Percentiles rank a stretch among this genome's conserved stretches.
These are phyloP conservation scores for Psilanteris sp. DNA, from an alignment of 1,140 invertebrate species.

Conservation along the genomic window DNA sequence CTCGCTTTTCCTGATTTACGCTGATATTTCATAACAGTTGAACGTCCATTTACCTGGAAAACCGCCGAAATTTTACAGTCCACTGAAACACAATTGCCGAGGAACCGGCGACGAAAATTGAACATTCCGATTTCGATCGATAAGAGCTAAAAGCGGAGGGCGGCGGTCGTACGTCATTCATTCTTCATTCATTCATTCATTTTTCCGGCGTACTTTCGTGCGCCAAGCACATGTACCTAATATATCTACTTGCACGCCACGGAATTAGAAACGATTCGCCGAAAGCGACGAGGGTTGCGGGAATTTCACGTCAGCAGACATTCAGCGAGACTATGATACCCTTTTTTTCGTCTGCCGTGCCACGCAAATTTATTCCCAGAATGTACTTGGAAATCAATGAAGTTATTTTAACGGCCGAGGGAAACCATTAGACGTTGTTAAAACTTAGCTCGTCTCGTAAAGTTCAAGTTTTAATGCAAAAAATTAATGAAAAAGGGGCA, in stretches of 20 bases:
- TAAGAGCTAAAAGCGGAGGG: slow-evolving; percentile 15
- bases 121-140: slow-evolving; percentile 39
- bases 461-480: background rate
- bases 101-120: slow-evolving; percentile 22
- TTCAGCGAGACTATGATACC: slow-evolving; percentile 52
- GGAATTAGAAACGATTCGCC: slow-evolving; percentile 59
- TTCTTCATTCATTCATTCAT: slow-evolving; percentile 55
- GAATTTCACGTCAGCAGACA: slow-evolving; percentile 60
- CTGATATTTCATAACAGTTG: background rate
- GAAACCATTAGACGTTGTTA: slow-evolving; percentile 18
- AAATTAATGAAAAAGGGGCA: background rate
- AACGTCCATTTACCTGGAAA: background rate
- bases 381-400: slow-evolving; percentile 57
- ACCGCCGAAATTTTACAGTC: slow-evolving; percentile 6
- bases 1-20: no score
- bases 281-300: slow-evolving; percentile 51
- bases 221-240: slow-evolving; percentile 46
- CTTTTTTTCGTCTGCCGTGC: slow-evolving; percentile 52
- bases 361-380: slow-evolving; percentile 60
- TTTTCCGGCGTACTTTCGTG: slow-evolving; percentile 55
- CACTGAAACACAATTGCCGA: slow-evolving; percentile 3
- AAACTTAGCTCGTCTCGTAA: slow-evolving; percentile 2
- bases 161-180: slow-evolving; percentile 37
- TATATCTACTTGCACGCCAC: slow-evolving; percentile 46
- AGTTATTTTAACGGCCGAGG: slow-evolving; percentile 40